Evolutionary conservation across 2,888 invertebrate genomes (phyloP).

Genomic region (Drosophila sordidula): DNA sequence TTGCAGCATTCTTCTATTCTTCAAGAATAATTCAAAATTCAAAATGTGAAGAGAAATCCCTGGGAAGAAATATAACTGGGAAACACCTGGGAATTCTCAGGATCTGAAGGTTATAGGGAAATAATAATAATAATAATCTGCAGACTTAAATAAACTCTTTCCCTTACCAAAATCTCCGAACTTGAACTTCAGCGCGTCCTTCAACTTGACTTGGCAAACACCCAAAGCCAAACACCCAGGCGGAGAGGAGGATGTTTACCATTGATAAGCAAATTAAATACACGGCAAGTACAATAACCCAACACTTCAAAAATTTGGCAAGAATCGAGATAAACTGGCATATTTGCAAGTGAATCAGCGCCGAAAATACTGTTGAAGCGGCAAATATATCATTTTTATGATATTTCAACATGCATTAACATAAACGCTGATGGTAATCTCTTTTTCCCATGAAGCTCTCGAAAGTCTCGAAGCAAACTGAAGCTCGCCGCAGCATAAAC

Average conservation of each 20-base stretch:
- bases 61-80: too few species aligned
- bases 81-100: too few species aligned
- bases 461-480: conserved; percentile 12
- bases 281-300: conserved; percentile 38
- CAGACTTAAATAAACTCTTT: not conserved
- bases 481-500: conserved; percentile 63
- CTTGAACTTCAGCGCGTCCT: conserved; percentile 77
- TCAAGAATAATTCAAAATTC: not conserved
- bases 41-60: too few species aligned
- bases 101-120: too few species aligned
- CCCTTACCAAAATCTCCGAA: conserved; percentile 35
- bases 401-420: conserved; percentile 74
- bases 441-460: conserved; percentile 77
- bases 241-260: conserved; percentile 71
- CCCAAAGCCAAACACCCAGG: not conserved
- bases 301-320: conserved; percentile 33
- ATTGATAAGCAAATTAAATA: conserved; percentile 60
- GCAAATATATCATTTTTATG: conserved; percentile 69
- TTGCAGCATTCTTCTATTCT: conserved; percentile 32
- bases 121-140: not conserved
- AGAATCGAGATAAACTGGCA: conserved; percentile 40
- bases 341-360: conserved; percentile 75
- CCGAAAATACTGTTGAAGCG: conserved; percentile 45
- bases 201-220: conserved; percentile 65
- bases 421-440: conserved; percentile 82